phyloP scores from a whole-genome alignment of 2,113 vertebrate genomes.

The Verasper variegatus region DNA sequence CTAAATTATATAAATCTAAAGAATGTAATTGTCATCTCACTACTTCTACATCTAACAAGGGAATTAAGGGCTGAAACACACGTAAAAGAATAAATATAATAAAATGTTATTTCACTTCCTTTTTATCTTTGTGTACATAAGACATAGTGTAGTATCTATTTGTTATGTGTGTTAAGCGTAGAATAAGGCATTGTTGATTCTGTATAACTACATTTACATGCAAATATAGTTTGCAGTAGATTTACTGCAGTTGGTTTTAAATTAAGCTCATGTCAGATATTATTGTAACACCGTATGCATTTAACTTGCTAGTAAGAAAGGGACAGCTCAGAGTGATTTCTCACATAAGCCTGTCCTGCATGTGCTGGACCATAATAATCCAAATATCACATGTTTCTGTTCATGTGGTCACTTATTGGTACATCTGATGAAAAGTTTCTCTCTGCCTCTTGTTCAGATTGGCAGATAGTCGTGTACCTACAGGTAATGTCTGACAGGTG shows the following conservation, averaged over 20 bases:
- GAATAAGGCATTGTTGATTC: background rate
- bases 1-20: background rate
- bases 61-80: background rate
- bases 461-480: slow-evolving; percentile 34
- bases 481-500: slow-evolving; percentile 64
- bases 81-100: too few relatives aligned
- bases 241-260: background rate
- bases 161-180: background rate
- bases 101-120: background rate
- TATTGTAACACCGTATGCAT: background rate
- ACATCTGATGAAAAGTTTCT: slow-evolving; percentile 33
- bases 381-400: slow-evolving; percentile 8
- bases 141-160: background rate
- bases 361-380: background rate
- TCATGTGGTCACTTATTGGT: slow-evolving; percentile 10
- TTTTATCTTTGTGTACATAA: background rate
- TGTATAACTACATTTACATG: background rate
- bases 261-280: slow-evolving; percentile 3
- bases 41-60: background rate
- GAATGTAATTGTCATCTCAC: background rate
- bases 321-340: background rate
- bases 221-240: slow-evolving; percentile 10
- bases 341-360: background rate
- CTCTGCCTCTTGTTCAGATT: slow-evolving; percentile 19
- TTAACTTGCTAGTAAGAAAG: background rate